Evolutionary conservation across 2,888 invertebrate species (phyloP).

Genomic region (Drosophila recens): DNA sequence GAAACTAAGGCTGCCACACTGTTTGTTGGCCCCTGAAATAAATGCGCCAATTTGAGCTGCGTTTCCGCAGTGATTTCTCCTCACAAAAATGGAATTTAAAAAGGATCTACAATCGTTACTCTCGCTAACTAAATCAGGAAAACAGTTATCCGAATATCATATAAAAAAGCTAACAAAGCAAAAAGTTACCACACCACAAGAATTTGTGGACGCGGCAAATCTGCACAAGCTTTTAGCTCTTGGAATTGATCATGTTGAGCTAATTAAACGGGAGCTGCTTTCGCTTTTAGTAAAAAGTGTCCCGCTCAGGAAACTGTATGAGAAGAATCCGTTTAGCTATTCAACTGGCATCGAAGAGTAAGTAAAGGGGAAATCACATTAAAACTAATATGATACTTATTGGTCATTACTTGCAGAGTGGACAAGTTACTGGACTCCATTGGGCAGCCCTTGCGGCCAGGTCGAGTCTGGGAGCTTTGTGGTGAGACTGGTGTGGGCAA

Average conservation of each 20-base stretch:
- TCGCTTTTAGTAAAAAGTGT: slow-evolving; percentile 19
- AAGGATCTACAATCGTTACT: slow-evolving; percentile 29
- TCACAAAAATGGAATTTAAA: slow-evolving; percentile 21
- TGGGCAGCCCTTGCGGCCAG: slow-evolving; percentile 75
- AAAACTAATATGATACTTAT: neutral
- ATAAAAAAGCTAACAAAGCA: slow-evolving; percentile 55
- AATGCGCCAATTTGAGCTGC: too few species aligned
- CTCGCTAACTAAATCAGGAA: slow-evolving; percentile 38
- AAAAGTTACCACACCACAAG: slow-evolving; percentile 39
- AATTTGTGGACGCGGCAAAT: slow-evolving; percentile 47
- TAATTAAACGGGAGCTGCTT: slow-evolving; percentile 52
- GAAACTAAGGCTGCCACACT: too few species aligned
- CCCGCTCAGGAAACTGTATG: slow-evolving; percentile 22
- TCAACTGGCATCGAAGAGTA: slow-evolving; percentile 50
- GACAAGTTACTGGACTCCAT: slow-evolving; percentile 49
- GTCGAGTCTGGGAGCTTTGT: slow-evolving; percentile 92
- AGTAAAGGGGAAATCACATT: rapidly evolving
- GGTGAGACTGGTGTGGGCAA: slow-evolving; percentile 92
- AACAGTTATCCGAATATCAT: slow-evolving; percentile 62
- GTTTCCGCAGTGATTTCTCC: too few species aligned
- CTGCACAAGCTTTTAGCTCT: slow-evolving; percentile 48
- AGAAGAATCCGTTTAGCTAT: slow-evolving; percentile 19
- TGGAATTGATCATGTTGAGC: slow-evolving; percentile 24
- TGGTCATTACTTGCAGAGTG: slow-evolving; percentile 33
- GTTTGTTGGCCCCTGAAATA: too few species aligned